Conservation (phyloP, 2,797 vertebrate genomes). For the Pachyuromys duprasi region DNA sequence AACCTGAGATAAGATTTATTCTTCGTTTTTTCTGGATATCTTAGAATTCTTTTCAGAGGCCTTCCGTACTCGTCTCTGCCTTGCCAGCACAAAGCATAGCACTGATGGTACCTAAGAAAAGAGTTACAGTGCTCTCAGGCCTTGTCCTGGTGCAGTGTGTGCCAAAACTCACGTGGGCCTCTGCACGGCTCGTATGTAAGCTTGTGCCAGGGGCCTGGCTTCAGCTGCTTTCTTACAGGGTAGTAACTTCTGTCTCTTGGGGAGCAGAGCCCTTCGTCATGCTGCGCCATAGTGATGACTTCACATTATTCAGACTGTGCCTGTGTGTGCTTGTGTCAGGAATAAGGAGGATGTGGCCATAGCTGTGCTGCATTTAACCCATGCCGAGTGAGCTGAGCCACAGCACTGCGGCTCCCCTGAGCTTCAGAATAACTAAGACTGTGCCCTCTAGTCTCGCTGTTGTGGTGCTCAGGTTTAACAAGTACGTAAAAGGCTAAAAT, state of each 20-base stretch:
- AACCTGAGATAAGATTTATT: background rate
- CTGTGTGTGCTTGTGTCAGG: rapidly evolving
- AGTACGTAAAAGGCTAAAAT: background rate
- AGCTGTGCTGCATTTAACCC: rapidly evolving
- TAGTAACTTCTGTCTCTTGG: background rate
- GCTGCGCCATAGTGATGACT: background rate
- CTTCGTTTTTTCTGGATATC: background rate
- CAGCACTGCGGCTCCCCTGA: background rate
- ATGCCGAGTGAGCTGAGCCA: too few relatives aligned
- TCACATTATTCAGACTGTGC: background rate
- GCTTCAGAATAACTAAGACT: background rate
- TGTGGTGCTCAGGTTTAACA: background rate
- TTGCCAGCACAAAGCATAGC: background rate
- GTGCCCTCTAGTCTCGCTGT: background rate
- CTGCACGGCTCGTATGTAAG: background rate
- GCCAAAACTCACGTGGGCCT: too few relatives aligned
- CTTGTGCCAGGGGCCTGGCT: background rate
- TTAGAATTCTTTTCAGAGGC: conserved; percentile 20
- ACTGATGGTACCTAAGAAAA: background rate
- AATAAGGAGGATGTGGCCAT: background rate
- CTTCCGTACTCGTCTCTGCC: background rate
- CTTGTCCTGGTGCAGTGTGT: background rate
- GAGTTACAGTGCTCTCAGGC: background rate
- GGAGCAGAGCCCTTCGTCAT: background rate
- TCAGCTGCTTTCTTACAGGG: background rate